A percentile compares a stretch with the other conserved stretches of the same genome.
phyloP scores from a whole-genome alignment of 1,140 invertebrate genomes.

The Sycophaga agraensis region DNA sequence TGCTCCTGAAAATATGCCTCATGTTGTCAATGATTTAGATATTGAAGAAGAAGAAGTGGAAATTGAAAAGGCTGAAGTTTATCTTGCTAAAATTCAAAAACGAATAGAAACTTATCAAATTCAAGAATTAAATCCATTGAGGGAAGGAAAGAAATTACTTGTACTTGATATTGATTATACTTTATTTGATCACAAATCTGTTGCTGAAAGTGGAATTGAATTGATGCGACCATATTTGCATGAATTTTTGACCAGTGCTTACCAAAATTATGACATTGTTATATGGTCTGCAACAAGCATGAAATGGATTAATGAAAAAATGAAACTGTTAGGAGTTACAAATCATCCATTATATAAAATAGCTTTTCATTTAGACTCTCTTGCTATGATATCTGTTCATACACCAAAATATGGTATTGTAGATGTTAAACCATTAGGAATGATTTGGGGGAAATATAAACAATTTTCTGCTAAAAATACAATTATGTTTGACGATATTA shows the following conservation, averaged over 20 bases:
- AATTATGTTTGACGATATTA: slow-evolving; percentile 98
- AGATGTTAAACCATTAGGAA: slow-evolving; percentile 91
- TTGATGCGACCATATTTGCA: slow-evolving; percentile 95
- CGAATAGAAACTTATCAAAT: slow-evolving; percentile 86
- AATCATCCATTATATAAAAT: slow-evolving; percentile 88
- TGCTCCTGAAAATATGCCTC: slow-evolving; percentile 76
- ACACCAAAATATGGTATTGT: slow-evolving; percentile 87
- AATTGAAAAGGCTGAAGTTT: slow-evolving; percentile 78
- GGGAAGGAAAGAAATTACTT: slow-evolving; percentile 84
- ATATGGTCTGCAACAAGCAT: slow-evolving; percentile 96
- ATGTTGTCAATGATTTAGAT: slow-evolving; percentile 85
- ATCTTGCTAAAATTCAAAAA: slow-evolving; percentile 78
- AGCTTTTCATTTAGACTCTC: slow-evolving; percentile 85
- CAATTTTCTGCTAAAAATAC: slow-evolving; percentile 90
- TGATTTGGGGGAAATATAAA: slow-evolving; percentile 94
- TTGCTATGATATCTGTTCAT: slow-evolving; percentile 94
- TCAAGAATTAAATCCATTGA: slow-evolving; percentile 76
- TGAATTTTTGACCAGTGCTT: slow-evolving; percentile 90
- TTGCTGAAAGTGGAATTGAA: slow-evolving; percentile 84
- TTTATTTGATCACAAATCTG: slow-evolving; percentile 91
- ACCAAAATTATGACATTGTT: slow-evolving; percentile 85
- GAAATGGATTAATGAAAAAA: slow-evolving; percentile 98
- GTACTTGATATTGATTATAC: slow-evolving; percentile 98
- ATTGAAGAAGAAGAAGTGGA: slow-evolving; percentile 86
- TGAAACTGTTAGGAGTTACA: slow-evolving; percentile 87